Conservation (phyloP, 2,113 vertebrate species). For the Dicrurus megarhynchus region DNA sequence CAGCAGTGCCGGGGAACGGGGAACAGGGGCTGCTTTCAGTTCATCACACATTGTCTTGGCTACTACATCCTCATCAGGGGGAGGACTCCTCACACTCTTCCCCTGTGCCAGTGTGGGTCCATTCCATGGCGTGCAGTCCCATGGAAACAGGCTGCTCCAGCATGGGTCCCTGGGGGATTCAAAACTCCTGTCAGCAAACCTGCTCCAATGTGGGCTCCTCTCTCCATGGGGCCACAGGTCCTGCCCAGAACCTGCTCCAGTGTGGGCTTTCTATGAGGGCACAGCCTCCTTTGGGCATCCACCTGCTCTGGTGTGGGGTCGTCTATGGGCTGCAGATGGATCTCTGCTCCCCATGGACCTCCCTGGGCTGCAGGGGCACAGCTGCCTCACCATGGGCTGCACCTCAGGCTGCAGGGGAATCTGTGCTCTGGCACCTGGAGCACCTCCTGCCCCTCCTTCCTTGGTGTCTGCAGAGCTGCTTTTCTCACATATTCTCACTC, state of each 20-base stretch:
- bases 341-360: neutral
- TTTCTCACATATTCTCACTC: neutral
- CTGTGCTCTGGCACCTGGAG: neutral
- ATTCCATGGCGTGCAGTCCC: neutral
- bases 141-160: neutral
- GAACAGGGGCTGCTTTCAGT: neutral
- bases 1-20: neutral
- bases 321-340: neutral
- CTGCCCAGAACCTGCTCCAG: neutral
- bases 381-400: neutral
- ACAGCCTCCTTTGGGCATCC: neutral
- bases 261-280: neutral
- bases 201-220: neutral
- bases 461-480: neutral
- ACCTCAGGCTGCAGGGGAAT: neutral
- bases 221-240: too few species aligned
- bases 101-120: accelerated
- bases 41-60: neutral
- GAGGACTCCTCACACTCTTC: neutral
- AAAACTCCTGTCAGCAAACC: neutral
- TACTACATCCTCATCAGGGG: neutral
- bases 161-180: accelerated
- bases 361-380: neutral
- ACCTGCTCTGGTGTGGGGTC: neutral
- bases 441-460: neutral